A percentile compares a stretch with the other conserved stretches of the same genome.
Conservation (phyloP, 2,888 invertebrate species). For the Xestia sexstrigata region DNA sequence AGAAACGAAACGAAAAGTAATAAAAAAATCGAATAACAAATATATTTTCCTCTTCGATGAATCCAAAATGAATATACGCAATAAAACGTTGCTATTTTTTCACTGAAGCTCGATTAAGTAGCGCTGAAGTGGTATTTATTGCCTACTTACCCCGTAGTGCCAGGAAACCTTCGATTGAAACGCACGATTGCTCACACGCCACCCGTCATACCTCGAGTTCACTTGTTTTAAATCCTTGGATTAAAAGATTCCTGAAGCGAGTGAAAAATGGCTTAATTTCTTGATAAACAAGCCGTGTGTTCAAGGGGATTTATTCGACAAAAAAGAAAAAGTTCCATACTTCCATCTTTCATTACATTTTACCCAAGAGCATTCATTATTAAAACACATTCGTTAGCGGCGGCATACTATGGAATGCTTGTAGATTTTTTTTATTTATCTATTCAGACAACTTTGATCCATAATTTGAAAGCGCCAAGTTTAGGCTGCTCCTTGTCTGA, state of each 20-base stretch:
- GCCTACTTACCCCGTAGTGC: conserved; percentile 51
- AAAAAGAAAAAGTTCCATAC: background rate
- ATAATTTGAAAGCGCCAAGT: background rate
- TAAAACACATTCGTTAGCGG: background rate
- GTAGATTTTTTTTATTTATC: background rate
- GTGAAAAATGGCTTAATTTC: background rate
- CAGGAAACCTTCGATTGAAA: conserved; percentile 58
- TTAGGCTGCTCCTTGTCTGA: background rate
- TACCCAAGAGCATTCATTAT: background rate
- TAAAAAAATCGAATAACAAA: conserved; percentile 49
- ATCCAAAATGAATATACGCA: conserved; percentile 56
- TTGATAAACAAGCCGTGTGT: background rate
- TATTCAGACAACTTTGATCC: background rate
- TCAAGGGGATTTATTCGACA: background rate
- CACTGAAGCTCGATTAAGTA: conserved; percentile 52
- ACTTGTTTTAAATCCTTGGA: conserved; percentile 43
- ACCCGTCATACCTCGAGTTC: conserved; percentile 49
- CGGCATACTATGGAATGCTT: background rate
- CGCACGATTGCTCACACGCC: conserved; percentile 61
- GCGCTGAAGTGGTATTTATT: conserved; percentile 62
- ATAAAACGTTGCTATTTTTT: conserved; percentile 61
- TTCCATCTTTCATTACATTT: background rate
- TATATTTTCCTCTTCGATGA: conserved; percentile 50
- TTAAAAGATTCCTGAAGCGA: conserved; percentile 15
- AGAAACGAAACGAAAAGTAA: conserved; percentile 4